Conservation (phyloP, 1,140 invertebrate species). For the Orius insidiosus region DNA sequence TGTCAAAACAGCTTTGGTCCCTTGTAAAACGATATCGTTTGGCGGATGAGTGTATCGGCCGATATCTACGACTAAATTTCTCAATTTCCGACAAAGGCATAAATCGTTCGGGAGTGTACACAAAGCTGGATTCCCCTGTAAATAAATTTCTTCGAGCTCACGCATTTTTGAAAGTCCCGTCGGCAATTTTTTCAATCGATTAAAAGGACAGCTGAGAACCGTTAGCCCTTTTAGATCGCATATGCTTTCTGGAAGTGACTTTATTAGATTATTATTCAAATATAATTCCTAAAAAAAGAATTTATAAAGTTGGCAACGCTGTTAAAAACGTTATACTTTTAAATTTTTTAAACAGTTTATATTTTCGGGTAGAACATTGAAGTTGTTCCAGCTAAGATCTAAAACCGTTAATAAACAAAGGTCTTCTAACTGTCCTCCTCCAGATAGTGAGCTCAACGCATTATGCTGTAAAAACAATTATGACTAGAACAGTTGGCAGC, state of each 20-base stretch:
- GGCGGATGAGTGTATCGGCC: slow-evolving; percentile 39
- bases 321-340: slow-evolving; percentile 7
- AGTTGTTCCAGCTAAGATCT: slow-evolving; percentile 51
- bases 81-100: slow-evolving; percentile 36
- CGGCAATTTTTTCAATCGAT: slow-evolving; percentile 47
- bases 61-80: slow-evolving; percentile 37
- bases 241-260: slow-evolving; percentile 46
- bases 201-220: slow-evolving; percentile 50
- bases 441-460: slow-evolving; percentile 42
- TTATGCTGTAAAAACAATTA: slow-evolving; percentile 37
- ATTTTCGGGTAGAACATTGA: slow-evolving; percentile 39
- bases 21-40: slow-evolving; percentile 33
- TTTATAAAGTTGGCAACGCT: neutral
- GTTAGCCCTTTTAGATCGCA: slow-evolving; percentile 38
- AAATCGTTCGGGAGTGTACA: slow-evolving; percentile 40
- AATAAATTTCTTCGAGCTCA: slow-evolving; percentile 34
- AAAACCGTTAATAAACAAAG: slow-evolving; percentile 46
- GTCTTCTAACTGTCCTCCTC: slow-evolving; percentile 49
- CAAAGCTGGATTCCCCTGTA: slow-evolving; percentile 38
- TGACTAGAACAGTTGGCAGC: neutral
- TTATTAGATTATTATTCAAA: slow-evolving; percentile 42
- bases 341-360: slow-evolving; percentile 33
- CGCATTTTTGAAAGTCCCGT: slow-evolving; percentile 41
- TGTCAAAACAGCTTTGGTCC: slow-evolving; percentile 44
- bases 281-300: slow-evolving; percentile 38